phyloP scores from a whole-genome alignment of 2,797 vertebrate species.

The Choloepus didactylus region DNA sequence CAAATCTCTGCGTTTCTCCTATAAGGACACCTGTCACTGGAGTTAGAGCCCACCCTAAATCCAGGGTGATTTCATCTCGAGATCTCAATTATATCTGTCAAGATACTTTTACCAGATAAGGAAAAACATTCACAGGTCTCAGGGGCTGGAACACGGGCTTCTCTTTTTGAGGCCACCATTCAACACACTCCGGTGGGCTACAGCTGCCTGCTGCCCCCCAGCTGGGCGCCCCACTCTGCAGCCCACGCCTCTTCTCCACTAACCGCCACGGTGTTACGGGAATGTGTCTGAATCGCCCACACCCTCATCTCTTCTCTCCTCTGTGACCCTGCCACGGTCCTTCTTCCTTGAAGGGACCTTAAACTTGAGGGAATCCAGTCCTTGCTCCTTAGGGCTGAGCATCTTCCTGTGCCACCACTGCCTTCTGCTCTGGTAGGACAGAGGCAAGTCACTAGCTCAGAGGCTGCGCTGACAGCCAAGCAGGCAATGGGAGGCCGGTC shows the following conservation, averaged over 20 bases:
- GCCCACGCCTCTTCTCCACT: not conserved
- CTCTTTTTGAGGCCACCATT: too few relatives aligned
- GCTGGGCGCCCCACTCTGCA: not conserved
- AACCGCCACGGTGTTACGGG: too few relatives aligned
- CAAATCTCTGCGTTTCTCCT: too few relatives aligned
- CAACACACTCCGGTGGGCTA: too few relatives aligned
- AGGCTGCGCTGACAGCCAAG: not conserved
- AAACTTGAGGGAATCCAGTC: not conserved
- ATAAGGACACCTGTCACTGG: too few relatives aligned
- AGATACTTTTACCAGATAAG: too few relatives aligned
- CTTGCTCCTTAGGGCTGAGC: not conserved
- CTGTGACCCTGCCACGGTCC: accelerated
- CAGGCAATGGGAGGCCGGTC: not conserved
- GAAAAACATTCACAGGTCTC: too few relatives aligned
- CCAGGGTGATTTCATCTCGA: too few relatives aligned
- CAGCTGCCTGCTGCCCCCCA: not conserved
- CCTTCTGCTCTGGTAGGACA: not conserved
- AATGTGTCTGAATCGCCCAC: not conserved
- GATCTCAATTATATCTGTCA: too few relatives aligned
- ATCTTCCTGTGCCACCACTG: not conserved
- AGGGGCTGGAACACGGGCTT: too few relatives aligned
- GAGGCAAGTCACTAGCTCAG: not conserved
- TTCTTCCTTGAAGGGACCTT: not conserved
- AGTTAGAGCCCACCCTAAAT: too few relatives aligned
- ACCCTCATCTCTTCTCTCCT: not conserved